Evolutionary conservation across 2,113 vertebrate genomes (phyloP).

Genomic region (Oryzias curvinotus): DNA sequence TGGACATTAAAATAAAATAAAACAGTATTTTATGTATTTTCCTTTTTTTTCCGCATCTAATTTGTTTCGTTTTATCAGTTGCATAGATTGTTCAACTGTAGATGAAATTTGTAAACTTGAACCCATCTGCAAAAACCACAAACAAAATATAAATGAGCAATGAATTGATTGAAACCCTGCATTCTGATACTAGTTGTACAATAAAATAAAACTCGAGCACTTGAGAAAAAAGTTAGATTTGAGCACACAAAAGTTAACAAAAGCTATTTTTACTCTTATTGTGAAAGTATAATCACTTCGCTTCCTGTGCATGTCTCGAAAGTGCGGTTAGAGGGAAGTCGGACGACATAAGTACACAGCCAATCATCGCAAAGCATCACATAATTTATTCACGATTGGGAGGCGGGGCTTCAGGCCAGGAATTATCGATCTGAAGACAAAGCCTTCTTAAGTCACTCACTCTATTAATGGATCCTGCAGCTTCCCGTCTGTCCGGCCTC

Average conservation of each 20-base stretch:
- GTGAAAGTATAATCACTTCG: constrained; percentile 11
- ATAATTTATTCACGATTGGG: constrained; percentile 66
- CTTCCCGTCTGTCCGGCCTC: neutral
- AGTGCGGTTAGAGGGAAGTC: constrained; percentile 1
- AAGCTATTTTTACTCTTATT: constrained; percentile 17
- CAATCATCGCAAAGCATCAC: constrained; percentile 29
- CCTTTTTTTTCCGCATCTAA: too few species aligned
- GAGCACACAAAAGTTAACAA: neutral
- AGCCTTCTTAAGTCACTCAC: constrained; percentile 26
- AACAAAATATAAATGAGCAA: too few species aligned
- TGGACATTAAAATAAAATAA: too few species aligned
- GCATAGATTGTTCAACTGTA: too few species aligned
- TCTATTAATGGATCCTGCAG: constrained; percentile 19
- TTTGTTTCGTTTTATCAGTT: too few species aligned
- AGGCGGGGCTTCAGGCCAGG: constrained; percentile 35
- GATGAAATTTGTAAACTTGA: too few species aligned
- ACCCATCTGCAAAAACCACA: too few species aligned
- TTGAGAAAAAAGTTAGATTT: too few species aligned
- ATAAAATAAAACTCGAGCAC: too few species aligned
- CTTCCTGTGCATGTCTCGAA: neutral
- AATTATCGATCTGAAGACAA: constrained; percentile 30
- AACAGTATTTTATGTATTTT: too few species aligned
- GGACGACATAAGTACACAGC: constrained; percentile 44
- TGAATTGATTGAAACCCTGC: too few species aligned
- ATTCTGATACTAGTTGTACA: too few species aligned